Conservation (phyloP, 2,797 vertebrate genomes). For the Chaetodon trifasciatus region DNA sequence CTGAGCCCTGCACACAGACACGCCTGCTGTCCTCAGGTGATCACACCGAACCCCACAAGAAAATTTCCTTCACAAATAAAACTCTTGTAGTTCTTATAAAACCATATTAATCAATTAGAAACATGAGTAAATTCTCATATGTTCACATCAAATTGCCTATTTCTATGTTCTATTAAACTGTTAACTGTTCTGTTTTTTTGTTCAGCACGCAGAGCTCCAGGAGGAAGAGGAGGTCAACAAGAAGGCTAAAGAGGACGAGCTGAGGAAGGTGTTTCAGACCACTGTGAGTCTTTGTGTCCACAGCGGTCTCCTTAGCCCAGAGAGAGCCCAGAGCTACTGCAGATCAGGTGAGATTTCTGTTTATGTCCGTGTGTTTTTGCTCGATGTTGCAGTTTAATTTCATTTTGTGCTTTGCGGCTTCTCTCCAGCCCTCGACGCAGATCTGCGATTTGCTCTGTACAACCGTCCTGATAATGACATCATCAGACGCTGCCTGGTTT, state of each 20-base stretch:
- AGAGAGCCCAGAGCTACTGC: conserved; percentile 77
- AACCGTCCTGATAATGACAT: conserved; percentile 55
- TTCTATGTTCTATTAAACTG: neutral
- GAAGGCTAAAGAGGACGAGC: conserved; percentile 6
- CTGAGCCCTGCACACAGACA: conserved; percentile 43
- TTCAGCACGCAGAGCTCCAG: conserved; percentile 28
- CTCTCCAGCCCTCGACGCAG: conserved; percentile 81
- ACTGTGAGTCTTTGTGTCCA: conserved; percentile 76
- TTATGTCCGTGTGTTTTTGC: neutral
- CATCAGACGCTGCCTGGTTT: conserved; percentile 81
- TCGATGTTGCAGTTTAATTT: neutral
- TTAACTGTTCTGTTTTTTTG: neutral
- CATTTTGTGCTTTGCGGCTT: neutral
- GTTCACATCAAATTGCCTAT: neutral
- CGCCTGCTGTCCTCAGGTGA: conserved; percentile 45
- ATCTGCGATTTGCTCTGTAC: conserved; percentile 82
- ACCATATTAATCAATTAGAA: neutral
- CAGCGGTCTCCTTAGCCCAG: conserved; percentile 67
- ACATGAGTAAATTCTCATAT: neutral
- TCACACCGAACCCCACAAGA: neutral
- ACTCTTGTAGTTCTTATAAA: neutral
- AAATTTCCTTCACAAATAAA: neutral
- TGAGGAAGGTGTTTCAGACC: conserved; percentile 62
- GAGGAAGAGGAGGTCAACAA: conserved; percentile 23
- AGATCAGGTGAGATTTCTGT: conserved; percentile 78